Conservation (phyloP, 2,888 invertebrate genomes). For the Sphecodes monilicornis region DNA sequence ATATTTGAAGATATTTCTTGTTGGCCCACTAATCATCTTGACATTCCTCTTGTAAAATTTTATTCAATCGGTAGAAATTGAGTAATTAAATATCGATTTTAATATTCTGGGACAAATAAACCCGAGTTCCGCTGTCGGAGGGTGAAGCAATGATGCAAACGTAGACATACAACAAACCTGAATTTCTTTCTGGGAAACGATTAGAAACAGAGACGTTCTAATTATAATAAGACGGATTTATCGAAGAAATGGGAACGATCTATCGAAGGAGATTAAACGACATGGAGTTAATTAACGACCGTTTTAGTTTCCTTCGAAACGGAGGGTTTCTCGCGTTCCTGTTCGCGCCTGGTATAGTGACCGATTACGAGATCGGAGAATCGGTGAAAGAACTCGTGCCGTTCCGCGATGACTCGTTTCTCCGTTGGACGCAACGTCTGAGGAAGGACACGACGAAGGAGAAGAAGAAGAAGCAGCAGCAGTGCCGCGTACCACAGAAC, state of each 20-base stretch:
- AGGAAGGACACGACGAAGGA: constrained; percentile 52
- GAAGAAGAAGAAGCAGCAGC: constrained; percentile 22
- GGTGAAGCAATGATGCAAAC: not conserved
- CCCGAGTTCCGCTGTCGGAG: too few relatives aligned
- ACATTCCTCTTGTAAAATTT: too few relatives aligned
- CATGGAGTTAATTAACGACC: not conserved
- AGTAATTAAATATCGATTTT: too few relatives aligned
- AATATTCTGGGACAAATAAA: too few relatives aligned
- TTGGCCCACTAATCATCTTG: too few relatives aligned
- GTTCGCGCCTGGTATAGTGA: constrained; percentile 41
- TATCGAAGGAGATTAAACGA: not conserved
- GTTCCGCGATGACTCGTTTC: constrained; percentile 51
- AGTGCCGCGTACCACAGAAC: constrained; percentile 54
- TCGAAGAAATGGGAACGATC: not conserved
- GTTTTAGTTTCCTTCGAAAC: not conserved
- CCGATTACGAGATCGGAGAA: constrained; percentile 57
- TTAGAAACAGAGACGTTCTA: not conserved
- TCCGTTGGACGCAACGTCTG: constrained; percentile 43
- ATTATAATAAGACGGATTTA: not conserved
- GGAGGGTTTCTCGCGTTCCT: constrained; percentile 19
- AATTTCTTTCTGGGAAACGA: not conserved
- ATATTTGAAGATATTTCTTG: too few relatives aligned
- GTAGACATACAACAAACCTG: not conserved
- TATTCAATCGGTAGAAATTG: too few relatives aligned
- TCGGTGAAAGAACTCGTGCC: constrained; percentile 54